Evolutionary conservation across 2,113 vertebrate genomes (phyloP).

Genomic region (Suricata suricatta): DNA sequence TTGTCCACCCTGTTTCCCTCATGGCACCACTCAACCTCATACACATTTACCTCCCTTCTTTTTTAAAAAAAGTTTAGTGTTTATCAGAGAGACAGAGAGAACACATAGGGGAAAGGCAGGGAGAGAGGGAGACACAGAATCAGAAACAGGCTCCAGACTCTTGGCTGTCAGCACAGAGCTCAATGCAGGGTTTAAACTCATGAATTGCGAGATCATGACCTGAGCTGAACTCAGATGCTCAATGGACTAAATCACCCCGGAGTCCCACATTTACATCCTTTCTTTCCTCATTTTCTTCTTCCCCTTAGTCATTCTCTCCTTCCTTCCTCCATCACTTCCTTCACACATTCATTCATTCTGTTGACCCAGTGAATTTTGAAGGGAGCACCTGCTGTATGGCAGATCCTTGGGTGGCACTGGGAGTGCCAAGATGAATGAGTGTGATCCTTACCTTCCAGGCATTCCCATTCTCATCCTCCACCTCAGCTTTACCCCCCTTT

Average conservation of each 20-base stretch:
- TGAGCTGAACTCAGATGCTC: too few species aligned
- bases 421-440: not conserved
- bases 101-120: rapidly evolving
- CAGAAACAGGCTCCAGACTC: too few species aligned
- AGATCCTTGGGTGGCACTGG: not conserved
- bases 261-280: not conserved
- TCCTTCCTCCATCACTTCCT: not conserved
- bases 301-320: not conserved
- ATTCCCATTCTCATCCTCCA: not conserved
- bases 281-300: not conserved
- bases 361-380: not conserved
- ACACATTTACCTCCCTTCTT: not conserved
- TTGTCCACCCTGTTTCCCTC: not conserved
- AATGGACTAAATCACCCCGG: too few species aligned
- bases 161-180: too few species aligned
- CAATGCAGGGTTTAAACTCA: too few species aligned
- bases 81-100: too few species aligned
- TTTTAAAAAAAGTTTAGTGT: too few species aligned
- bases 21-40: not conserved
- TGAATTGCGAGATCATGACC: too few species aligned
- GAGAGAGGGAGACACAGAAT: too few species aligned
- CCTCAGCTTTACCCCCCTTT: not conserved
- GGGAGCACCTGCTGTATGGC: too few species aligned
- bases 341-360: not conserved
- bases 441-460: not conserved